Evolutionary conservation across 2,888 invertebrate species (phyloP).

Genomic region (Isoperla grammatica): DNA sequence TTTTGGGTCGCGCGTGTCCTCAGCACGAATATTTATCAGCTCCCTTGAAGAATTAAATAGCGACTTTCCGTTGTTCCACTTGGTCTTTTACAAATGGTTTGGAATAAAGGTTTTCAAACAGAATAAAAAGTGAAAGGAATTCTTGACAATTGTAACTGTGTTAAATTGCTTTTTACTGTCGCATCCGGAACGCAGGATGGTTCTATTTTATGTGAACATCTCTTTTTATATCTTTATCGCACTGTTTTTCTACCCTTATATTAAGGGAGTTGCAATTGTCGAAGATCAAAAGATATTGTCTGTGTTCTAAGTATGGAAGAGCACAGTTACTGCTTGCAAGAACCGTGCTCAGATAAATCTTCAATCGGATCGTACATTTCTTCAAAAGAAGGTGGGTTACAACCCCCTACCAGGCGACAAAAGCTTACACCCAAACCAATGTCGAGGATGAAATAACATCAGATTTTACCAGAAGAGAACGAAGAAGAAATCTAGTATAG

Average conservation of each 20-base stretch:
- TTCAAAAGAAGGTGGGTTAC: too few species aligned
- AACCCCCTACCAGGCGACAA: too few species aligned
- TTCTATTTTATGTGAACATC: slow-evolving; percentile 14
- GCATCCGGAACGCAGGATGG: slow-evolving; percentile 10
- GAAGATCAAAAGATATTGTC: too few species aligned
- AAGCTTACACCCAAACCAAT: too few species aligned
- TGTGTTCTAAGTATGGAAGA: too few species aligned
- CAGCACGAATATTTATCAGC: not conserved
- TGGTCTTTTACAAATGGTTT: slow-evolving; percentile 16
- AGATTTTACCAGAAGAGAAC: too few species aligned
- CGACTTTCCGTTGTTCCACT: slow-evolving; percentile 14
- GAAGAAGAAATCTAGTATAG: too few species aligned
- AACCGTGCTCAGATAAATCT: too few species aligned
- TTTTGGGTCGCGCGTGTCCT: too few species aligned
- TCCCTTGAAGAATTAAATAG: slow-evolving; percentile 4
- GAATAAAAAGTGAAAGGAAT: slow-evolving; percentile 12
- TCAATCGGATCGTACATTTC: too few species aligned
- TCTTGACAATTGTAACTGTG: slow-evolving; percentile 19
- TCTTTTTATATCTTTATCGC: slow-evolving; percentile 14
- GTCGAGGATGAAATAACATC: too few species aligned
- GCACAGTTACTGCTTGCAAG: too few species aligned
- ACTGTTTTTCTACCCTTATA: slow-evolving; percentile 7
- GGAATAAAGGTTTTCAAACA: slow-evolving; percentile 18
- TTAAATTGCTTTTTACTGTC: slow-evolving; percentile 19
- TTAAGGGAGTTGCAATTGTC: not conserved